Evolutionary conservation across 2,888 invertebrate genomes (phyloP), one percentile per base, ranked within the genome.

Genomic region (Eumacrocentrus americanus): DNA sequence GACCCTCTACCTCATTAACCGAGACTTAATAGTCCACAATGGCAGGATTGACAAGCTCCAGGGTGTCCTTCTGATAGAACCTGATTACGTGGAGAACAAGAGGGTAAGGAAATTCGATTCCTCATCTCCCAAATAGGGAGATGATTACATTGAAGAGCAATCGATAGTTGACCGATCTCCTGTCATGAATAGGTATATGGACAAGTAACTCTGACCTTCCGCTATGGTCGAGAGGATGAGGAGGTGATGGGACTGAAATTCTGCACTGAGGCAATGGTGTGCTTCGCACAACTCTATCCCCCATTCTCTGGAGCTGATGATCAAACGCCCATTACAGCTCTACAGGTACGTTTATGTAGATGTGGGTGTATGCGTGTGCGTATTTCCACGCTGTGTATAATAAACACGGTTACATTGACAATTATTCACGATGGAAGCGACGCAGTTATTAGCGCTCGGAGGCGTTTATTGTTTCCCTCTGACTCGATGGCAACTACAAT

Each of bases 221-320:
- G 98, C 70, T 98, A 98, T 78, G 98, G 98, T 0, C 86, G 98
- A 47, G 98, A 98, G 83, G 98, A 98, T 80, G 92, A 98, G 79
- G 98, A 98, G 82, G 98, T 98, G 20, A 93, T 98, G 89, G 98
- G 98, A 0, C 86, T 98, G 68, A 95, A 96, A 76, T 98, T 98
- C 84, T 94, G 97, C 83, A 98, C 98, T 81, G 98, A 98, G 82
- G 93, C 97, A 55, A 91, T 96, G 77, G 91, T 97, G 89, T 92
- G 95, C 74, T 85, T 95, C 58, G 90, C 91, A 54, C 94, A 94
- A 80, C 86, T 95, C 52, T 93, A 92, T 84, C 94, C 94, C 0
- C 85, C 87, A 9, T 78, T 85, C 44, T 82, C 63, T 62, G 79
- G 76, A n/a, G 68, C 78, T 63, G 75, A 81, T 65, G 78, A 82